Percentiles rank a stretch among this genome's conserved stretches.
Conservation (phyloP, 2,113 vertebrate genomes). For the Tilapia sparmanii region DNA sequence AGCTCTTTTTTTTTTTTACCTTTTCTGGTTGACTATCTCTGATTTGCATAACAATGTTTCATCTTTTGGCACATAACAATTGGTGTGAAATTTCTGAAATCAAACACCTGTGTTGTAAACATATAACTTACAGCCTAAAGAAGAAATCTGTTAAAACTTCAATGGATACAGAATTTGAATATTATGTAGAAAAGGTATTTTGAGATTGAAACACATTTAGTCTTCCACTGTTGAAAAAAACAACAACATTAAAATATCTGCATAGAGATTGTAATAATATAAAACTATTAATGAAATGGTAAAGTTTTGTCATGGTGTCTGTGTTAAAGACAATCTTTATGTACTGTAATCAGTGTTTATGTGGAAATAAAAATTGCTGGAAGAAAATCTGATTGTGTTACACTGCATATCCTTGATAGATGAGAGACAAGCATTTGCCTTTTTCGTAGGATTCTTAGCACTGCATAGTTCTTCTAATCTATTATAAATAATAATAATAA, state of each 20-base stretch:
- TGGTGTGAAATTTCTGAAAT: background rate
- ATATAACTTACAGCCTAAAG: no score
- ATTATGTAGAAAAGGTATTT: rapidly evolving
- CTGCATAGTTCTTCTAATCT: rapidly evolving
- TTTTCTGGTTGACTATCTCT: background rate
- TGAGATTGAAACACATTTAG: background rate
- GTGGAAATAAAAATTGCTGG: background rate
- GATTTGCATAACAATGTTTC: background rate
- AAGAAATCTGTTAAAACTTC: background rate
- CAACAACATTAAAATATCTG: background rate
- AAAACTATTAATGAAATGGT: background rate
- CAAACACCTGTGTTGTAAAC: background rate
- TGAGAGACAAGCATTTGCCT: background rate
- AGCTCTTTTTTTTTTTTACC: no score
- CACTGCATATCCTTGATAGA: background rate
- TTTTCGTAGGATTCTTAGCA: background rate
- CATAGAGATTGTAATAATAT: background rate
- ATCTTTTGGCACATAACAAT: background rate
- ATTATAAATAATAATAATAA: background rate
- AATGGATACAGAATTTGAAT: background rate
- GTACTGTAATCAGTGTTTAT: background rate
- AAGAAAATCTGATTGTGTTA: background rate
- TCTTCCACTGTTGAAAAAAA: background rate
- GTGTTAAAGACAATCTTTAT: background rate
- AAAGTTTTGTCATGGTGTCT: background rate